phyloP scores from a whole-genome alignment of 1,140 invertebrate species.

The Eumeta japonica region DNA sequence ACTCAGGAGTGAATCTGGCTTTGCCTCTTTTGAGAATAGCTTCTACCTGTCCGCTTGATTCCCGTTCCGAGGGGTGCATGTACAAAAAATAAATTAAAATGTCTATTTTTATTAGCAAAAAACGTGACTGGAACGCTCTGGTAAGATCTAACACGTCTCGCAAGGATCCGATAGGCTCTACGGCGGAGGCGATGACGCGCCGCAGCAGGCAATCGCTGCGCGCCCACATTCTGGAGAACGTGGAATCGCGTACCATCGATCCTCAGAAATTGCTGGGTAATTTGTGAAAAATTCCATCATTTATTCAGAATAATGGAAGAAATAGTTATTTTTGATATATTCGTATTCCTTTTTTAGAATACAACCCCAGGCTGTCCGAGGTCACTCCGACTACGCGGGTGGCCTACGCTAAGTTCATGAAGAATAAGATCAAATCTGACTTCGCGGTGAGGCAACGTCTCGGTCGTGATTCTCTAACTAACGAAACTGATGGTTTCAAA shows the following conservation, averaged over 20 bases:
- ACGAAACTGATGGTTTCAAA: constrained; percentile 18
- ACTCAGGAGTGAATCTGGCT: too few relatives aligned
- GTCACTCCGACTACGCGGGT: constrained; percentile 73
- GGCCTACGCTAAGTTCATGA: constrained; percentile 85
- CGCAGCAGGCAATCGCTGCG: constrained; percentile 70
- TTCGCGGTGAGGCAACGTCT: constrained; percentile 40
- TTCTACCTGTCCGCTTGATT: too few relatives aligned
- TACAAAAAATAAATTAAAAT: neutral
- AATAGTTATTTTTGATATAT: too few relatives aligned
- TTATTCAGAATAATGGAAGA: neutral
- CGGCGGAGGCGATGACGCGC: constrained; percentile 62
- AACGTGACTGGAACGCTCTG: constrained; percentile 83
- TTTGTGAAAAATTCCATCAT: constrained; percentile 3
- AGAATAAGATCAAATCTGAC: constrained; percentile 64
- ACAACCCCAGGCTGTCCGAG: constrained; percentile 75
- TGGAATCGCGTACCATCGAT: constrained; percentile 64
- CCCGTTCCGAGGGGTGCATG: neutral
- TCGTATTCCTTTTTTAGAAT: constrained; percentile 59
- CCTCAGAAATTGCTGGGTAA: constrained; percentile 67
- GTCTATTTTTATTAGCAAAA: constrained; percentile 51
- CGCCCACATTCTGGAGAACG: constrained; percentile 63
- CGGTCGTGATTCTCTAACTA: constrained; percentile 8
- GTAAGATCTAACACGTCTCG: constrained; percentile 69
- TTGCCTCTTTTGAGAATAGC: too few relatives aligned
- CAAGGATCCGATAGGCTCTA: constrained; percentile 76